A percentile compares a stretch with the other conserved stretches of the same genome.
phyloP scores from a whole-genome alignment of 1,140 invertebrate genomes.

The Anastrepha ludens region DNA sequence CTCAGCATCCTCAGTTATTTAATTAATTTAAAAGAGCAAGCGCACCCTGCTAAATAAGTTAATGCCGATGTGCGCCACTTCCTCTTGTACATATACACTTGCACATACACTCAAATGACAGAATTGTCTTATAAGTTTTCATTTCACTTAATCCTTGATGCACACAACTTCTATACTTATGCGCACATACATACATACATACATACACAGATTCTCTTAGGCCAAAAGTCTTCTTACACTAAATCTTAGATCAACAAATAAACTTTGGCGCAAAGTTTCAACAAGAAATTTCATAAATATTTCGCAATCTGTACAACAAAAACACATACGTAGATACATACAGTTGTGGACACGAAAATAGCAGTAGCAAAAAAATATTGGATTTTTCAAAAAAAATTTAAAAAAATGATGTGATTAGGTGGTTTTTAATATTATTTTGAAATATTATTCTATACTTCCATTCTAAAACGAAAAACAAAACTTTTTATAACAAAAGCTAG shows the following conservation, averaged over 20 bases:
- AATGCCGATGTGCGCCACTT: background rate
- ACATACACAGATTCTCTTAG: background rate
- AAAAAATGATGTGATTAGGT: too few species aligned
- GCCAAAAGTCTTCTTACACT: background rate
- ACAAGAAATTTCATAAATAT: constrained; percentile 17
- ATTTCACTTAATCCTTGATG: background rate
- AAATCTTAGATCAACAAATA: constrained; percentile 22
- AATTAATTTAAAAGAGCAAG: background rate
- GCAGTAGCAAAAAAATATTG: too few species aligned
- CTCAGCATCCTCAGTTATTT: background rate
- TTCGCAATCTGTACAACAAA: background rate
- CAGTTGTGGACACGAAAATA: too few species aligned
- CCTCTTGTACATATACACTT: background rate
- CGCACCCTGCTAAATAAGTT: background rate
- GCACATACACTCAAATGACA: background rate
- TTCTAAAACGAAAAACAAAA: too few species aligned
- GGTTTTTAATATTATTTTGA: too few species aligned
- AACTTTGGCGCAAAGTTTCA: background rate
- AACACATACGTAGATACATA: background rate
- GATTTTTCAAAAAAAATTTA: too few species aligned
- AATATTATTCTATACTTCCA: too few species aligned
- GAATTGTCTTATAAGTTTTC: background rate
- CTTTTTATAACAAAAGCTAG: too few species aligned
- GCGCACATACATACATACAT: too few species aligned
- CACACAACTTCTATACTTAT: background rate